Base-by-base conservation (phyloP, 2,113 vertebrate genomes). In the Syrrhaptes paradoxus region DNA sequence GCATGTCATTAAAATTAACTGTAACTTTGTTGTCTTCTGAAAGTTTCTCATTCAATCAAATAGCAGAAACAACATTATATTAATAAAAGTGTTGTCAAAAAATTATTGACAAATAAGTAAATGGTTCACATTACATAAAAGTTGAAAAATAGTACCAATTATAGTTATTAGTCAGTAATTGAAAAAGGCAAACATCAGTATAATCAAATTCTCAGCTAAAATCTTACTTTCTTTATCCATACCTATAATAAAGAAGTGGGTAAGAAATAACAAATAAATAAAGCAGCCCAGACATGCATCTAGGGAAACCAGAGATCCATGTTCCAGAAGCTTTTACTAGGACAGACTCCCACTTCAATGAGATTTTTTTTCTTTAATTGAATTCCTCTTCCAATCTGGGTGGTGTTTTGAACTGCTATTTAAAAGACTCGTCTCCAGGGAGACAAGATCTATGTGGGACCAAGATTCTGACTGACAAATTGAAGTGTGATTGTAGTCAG, bases 381-480 rank as follows among this genome's bases (percentile, higher is more conserved):
- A 95, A 96, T 95, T 95, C 46, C 58, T 78, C 49, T 96, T 81
- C 89, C 93, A 95, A 8, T 95, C 80, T 92, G 78, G 91, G 93
- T 95, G 94, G 61, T 95, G 90, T 92, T 96, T 92, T 63, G 74
- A 93, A 57, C 87, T 90, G 71, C 89, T 95, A 89, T 96, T 97
- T 97, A 80, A 95, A 84, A 97, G 91, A 73, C 65, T 92, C 0
- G 41, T 97, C 95, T 97, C 96, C 95, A 87, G 84, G 96, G 95
- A 96, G 95, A 97, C 95, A 17, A 94, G 54, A 94, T 88, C 84
- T 85, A 9, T 73, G 85, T 88, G 68, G 76, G 88, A 91, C 93
- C 0, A 25, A 95, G 90, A 87, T 57, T 85, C 81, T 89, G 85
- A 93, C 76, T 95, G 95, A 94, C 90, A 94, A 94, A 96, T 89